Conservation (phyloP, 2,113 vertebrate genomes). For the Phylloscopus whistleri region DNA sequence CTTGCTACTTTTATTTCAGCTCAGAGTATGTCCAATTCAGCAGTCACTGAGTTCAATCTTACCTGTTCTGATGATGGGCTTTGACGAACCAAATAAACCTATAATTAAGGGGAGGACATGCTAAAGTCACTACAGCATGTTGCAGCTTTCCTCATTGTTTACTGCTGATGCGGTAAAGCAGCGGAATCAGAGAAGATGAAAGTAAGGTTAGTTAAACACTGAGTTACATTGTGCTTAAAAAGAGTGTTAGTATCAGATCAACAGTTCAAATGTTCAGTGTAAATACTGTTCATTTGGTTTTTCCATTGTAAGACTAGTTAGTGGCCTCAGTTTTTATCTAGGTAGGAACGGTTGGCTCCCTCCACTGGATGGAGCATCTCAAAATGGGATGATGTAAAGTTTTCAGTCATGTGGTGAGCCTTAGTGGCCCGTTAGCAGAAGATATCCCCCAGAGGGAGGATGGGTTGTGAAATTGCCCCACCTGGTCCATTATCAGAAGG, state of each 20-base stretch:
- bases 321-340: not conserved
- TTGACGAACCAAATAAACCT: constrained; percentile 53
- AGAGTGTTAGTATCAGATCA: not conserved
- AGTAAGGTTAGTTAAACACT: constrained; percentile 37
- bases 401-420: too few relatives aligned
- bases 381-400: too few relatives aligned
- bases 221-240: constrained; percentile 19
- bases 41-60: constrained; percentile 49
- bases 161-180: not conserved
- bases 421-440: too few relatives aligned
- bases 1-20: constrained; percentile 57
- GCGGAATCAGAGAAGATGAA: constrained; percentile 29
- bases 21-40: not conserved
- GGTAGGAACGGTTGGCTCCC: too few relatives aligned
- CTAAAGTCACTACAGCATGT: constrained; percentile 20
- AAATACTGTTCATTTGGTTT: not conserved
- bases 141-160: constrained; percentile 15
- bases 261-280: not conserved
- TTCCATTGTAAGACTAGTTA: not conserved
- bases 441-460: too few relatives aligned
- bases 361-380: too few relatives aligned
- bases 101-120: constrained; percentile 58
- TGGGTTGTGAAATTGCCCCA: too few relatives aligned
- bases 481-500: too few relatives aligned
- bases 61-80: constrained; percentile 35